These are phyloP conservation scores for Popillia japonica DNA, from an alignment of 1,140 invertebrate species.

Conservation along the genomic window DNA sequence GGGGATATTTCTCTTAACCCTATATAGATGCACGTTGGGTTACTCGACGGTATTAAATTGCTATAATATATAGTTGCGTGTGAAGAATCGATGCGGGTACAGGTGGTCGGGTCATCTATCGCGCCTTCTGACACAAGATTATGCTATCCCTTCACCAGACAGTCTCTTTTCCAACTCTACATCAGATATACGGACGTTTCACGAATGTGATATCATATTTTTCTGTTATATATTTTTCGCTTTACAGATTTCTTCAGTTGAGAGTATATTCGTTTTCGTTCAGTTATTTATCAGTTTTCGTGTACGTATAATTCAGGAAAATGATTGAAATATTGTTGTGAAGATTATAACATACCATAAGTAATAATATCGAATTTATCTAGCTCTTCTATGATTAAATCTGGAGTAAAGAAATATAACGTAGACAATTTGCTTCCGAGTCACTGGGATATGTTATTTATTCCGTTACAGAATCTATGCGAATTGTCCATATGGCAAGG, in stretches of 20 bases:
- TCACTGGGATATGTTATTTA: no score
- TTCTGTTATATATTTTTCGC: neutral
- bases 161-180: slow-evolving; percentile 22
- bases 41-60: slow-evolving; percentile 21
- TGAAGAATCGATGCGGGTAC: slow-evolving; percentile 48
- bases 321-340: no score
- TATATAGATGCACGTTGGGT: neutral
- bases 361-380: no score
- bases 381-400: no score
- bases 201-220: neutral
- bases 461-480: no score
- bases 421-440: no score
- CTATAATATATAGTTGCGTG: slow-evolving; percentile 44
- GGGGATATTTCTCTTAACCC: neutral
- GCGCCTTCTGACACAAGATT: slow-evolving; percentile 50
- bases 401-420: no score
- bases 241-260: neutral
- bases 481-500: no score
- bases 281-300: no score
- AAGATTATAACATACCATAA: no score
- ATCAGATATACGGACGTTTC: neutral
- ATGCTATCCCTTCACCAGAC: slow-evolving; percentile 34
- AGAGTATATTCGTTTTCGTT: no score
- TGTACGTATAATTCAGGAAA: no score
- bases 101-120: slow-evolving; percentile 51